Base-by-base conservation (phyloP, 2,888 invertebrate species). In the Apocheima hispidaria region DNA sequence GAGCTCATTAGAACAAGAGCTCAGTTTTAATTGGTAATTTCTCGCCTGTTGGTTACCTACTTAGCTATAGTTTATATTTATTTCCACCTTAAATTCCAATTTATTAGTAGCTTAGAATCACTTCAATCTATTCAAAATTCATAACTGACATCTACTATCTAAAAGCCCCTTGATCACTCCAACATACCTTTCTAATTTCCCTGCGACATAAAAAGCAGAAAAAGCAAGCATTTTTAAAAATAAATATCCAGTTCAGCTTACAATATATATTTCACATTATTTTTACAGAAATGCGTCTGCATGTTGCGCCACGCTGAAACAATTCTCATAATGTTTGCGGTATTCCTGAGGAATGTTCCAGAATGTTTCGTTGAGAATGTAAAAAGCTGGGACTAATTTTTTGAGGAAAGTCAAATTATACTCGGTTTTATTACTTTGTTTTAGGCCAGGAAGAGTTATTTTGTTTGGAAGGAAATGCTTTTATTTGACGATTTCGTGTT, bases 241-340 rank as follows among this genome's bases (percentile, higher is more conserved):
- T 68, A 59, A 60, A 46, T 68, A 72, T 74, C 64, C 66, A 67
- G 74, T 72, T 74, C 73, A 71, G 43, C 63, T 57, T 56, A 66
- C 58, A 72, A 70, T 69, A 71, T 74, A 70, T 69, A 71, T 74
- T 75, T 72, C 60, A 65, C 66, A 73, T 77, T 78, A 68, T 66
- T 60, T 52, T 26, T 30, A 60, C 62, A 69, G 60, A 73, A 70
- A 74, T 68, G 54, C 63, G 56, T 64, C 70, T 74, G 68, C 66
- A 74, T 73, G 70, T 70, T 66, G 53, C 63, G 65, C 68, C 69
- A 67, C 70, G 62, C 63, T 69, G 57, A 69, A 80, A 75, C 71
- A 76, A 71, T 75, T 63, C 63, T 49, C 63, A 70, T 69, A 70
- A 73, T 77, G 66, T 68, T 66, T 43, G 60, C 67, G 71, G 66